phyloP scores from a whole-genome alignment of 2,888 invertebrate species.

The Cryptosula pallasiana region DNA sequence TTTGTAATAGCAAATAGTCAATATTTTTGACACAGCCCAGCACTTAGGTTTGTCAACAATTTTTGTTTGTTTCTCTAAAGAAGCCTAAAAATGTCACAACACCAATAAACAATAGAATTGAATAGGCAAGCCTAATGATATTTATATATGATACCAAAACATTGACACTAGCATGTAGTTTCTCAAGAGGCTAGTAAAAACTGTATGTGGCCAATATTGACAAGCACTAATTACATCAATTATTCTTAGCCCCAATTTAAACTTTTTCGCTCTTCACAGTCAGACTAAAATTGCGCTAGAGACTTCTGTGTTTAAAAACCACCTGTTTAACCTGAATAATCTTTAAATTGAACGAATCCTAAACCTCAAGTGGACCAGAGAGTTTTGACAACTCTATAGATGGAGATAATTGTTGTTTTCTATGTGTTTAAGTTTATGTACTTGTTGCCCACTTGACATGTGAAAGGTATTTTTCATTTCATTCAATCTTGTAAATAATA shows the following conservation, averaged over 20 bases:
- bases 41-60: slow-evolving; percentile 23
- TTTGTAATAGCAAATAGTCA: slow-evolving; percentile 23
- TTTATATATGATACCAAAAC: slow-evolving; percentile 19
- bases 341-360: slow-evolving; percentile 4
- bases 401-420: neutral
- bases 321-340: slow-evolving; percentile 13
- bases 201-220: slow-evolving; percentile 12
- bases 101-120: slow-evolving; percentile 17
- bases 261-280: neutral
- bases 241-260: neutral
- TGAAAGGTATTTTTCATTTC: neutral
- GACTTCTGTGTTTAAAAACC: slow-evolving; percentile 20
- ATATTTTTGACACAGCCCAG: slow-evolving; percentile 21
- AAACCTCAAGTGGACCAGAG: slow-evolving; percentile 6
- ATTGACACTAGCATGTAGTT: slow-evolving; percentile 18
- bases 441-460: neutral
- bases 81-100: slow-evolving; percentile 13
- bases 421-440: neutral
- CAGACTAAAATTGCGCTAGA: neutral
- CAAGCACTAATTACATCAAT: slow-evolving; percentile 17
- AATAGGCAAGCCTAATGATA: slow-evolving; percentile 14
- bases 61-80: slow-evolving; percentile 22
- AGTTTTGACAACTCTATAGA: slow-evolving; percentile 21
- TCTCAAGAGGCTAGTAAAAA: neutral
- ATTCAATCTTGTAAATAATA: neutral